These are phyloP conservation scores for Martes martes DNA, from an alignment of 2,113 vertebrate genomes.

Conservation along the genomic window DNA sequence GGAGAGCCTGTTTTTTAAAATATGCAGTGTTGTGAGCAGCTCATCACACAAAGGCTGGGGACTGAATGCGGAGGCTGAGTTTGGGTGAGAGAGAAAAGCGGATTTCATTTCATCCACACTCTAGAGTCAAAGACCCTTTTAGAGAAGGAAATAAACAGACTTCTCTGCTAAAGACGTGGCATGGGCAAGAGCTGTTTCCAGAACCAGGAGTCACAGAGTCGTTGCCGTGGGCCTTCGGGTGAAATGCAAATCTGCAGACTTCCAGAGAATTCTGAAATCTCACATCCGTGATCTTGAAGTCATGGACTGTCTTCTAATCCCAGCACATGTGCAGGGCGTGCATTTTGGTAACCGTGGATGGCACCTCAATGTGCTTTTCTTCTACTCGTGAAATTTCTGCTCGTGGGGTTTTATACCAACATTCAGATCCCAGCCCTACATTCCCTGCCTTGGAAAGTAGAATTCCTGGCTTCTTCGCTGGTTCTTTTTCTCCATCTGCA, in stretches of 20 bases:
- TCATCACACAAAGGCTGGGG: background rate
- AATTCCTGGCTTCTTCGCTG: conserved; percentile 27
- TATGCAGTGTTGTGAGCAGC: background rate
- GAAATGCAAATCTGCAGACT: background rate
- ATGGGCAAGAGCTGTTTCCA: background rate
- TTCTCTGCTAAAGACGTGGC: background rate
- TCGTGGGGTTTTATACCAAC: conserved; percentile 27
- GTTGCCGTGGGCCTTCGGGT: background rate
- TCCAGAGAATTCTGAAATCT: conserved; percentile 27
- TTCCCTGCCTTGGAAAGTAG: background rate
- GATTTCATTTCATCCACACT: background rate
- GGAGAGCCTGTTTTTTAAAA: background rate
- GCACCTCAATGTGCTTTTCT: conserved; percentile 20
- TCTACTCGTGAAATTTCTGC: conserved; percentile 65
- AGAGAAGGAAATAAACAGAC: background rate
- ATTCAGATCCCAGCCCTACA: conserved; percentile 26
- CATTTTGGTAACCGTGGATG: conserved; percentile 13
- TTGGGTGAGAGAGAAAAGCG: background rate
- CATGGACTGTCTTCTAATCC: conserved; percentile 33
- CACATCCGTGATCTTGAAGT: background rate
- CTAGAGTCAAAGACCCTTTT: background rate
- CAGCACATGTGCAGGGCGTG: conserved; percentile 48
- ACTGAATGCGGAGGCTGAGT: background rate
- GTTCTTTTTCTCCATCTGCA: conserved; percentile 16
- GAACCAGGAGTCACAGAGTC: background rate